Evolutionary conservation across 2,113 vertebrate species (phyloP), one percentile per base, ranked within the genome.

Genomic region (Phocoena phocoena): DNA sequence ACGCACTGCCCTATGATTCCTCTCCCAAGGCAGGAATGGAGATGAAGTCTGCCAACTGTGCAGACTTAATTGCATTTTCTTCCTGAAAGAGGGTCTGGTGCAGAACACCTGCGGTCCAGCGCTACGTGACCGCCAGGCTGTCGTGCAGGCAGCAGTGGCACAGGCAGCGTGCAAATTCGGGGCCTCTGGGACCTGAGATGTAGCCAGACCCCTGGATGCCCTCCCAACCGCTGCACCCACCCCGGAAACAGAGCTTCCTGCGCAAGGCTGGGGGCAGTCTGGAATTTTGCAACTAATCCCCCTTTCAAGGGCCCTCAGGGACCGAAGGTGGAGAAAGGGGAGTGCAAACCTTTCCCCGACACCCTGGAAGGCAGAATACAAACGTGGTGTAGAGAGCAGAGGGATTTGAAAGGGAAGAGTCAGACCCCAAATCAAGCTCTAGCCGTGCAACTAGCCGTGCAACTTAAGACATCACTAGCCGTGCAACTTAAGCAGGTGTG

Each of bases 61-160:
- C 96, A 58, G 90, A 23, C 38, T 55, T 99, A 98, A 99, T 99
- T 98, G 97, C 98, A 98, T 98, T 98, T 99, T 92, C 98, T 98
- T 80, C 90, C 95, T 97, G 95, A 94, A 74, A 92, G 67, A 1
- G 7, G 33, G 96, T 95, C 98, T 99, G 98, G 97, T 89, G 96
- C 96, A 73, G 96, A 95, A 91, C 97, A 28, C 36, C 98, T 98
- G 38, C 2, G 41, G 86, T 97, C 96, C 97, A 91, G 92, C 38
- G 31, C 98, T 99, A 99, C 99, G 99, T 99, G 99, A 98, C 98
- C 18, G 68, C 25, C 7, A 86, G 95, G 84, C 97, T 96, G 98
- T 99, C 96, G 63, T 93, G 96, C 93, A 53, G 88, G 62, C 85
- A 21, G 38, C 15, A 13, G 44, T 44, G 77, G 14, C 63, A 25